Percentiles rank a stretch among this genome's conserved stretches.
Evolutionary conservation across 2,888 invertebrate species (phyloP).

Genomic region (Pachycephus smyrnensis): DNA sequence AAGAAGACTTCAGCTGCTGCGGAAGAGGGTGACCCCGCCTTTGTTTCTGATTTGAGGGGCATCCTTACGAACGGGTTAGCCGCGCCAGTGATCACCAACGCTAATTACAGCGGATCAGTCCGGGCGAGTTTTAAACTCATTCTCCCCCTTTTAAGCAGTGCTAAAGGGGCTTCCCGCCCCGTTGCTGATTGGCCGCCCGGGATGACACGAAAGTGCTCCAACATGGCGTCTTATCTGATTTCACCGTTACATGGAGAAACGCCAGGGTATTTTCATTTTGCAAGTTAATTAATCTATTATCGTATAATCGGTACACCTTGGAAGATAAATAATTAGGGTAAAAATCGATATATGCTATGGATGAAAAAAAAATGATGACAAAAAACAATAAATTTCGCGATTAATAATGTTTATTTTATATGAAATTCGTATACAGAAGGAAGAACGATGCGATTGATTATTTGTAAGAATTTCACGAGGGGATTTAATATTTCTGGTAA

Average conservation of each 20-base stretch:
- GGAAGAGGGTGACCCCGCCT: constrained; percentile 46
- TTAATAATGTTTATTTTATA: too few species aligned
- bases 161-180: constrained; percentile 61
- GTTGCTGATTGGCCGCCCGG: constrained; percentile 57
- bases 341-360: too few species aligned
- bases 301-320: too few species aligned
- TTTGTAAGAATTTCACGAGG: too few species aligned
- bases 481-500: too few species aligned
- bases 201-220: constrained; percentile 65
- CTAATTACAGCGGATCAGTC: constrained; percentile 65
- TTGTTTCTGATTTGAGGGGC: constrained; percentile 63
- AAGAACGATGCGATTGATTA: too few species aligned
- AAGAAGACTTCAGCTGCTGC: constrained; percentile 44
- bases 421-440: too few species aligned
- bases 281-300: not conserved
- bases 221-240: constrained; percentile 66
- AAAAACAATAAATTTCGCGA: too few species aligned
- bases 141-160: constrained; percentile 55
- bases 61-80: constrained; percentile 65
- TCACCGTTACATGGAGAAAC: constrained; percentile 31
- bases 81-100: constrained; percentile 64
- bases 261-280: not conserved
- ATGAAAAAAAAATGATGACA: too few species aligned
- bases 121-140: constrained; percentile 63
- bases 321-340: too few species aligned